These are phyloP conservation scores for Gastracanthus pulcherrimus DNA, from an alignment of 2,888 invertebrate species.

Conservation along the genomic window DNA sequence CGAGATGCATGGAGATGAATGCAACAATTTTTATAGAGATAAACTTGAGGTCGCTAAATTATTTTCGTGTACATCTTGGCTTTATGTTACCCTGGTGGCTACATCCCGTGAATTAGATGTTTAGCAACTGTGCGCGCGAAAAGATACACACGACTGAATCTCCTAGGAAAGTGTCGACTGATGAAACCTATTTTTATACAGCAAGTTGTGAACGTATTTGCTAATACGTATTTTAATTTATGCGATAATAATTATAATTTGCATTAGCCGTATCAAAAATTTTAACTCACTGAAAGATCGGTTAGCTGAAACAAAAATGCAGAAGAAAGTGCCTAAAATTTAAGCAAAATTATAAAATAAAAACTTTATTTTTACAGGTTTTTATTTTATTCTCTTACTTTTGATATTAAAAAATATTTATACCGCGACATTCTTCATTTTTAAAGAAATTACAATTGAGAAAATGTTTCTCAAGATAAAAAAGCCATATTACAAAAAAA, in stretches of 20 bases:
- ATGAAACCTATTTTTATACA: constrained; percentile 31
- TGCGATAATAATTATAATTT: not conserved
- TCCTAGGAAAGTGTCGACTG: constrained; percentile 7
- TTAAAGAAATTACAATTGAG: too few relatives aligned
- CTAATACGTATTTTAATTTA: constrained; percentile 17
- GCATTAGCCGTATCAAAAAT: not conserved
- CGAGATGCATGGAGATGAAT: not conserved
- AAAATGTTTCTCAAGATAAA: too few relatives aligned
- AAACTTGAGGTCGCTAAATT: not conserved
- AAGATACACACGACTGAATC: constrained; percentile 10
- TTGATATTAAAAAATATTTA: not conserved
- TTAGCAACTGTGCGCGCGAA: not conserved
- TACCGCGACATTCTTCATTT: not conserved
- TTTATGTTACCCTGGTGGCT: not conserved
- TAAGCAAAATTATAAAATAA: not conserved
- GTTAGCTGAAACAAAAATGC: not conserved
- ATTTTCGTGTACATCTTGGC: not conserved
- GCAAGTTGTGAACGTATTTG: constrained; percentile 14
- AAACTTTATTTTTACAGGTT: not conserved
- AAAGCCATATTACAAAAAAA: too few relatives aligned
- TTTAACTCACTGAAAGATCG: not conserved
- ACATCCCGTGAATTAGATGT: not conserved
- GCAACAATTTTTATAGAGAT: not conserved
- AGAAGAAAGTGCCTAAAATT: not conserved
- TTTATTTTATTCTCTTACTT: not conserved